phyloP scores from a whole-genome alignment of 2,113 vertebrate species.

The Daubentonia madagascariensis region DNA sequence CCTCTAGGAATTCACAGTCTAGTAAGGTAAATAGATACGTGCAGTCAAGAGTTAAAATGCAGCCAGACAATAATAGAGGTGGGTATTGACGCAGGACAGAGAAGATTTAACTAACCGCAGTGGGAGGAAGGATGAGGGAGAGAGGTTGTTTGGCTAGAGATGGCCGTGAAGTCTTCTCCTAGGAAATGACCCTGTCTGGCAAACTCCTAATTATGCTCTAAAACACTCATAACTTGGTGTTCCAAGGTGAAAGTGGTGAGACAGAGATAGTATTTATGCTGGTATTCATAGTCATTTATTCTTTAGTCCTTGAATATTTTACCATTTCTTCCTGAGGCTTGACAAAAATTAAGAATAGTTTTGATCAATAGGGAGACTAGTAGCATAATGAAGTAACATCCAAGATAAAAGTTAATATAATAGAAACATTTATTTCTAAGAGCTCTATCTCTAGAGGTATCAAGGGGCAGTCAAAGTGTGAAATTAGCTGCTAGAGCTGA shows the following conservation, averaged over 20 bases:
- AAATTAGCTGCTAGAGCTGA: conserved; percentile 5
- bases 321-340: background rate
- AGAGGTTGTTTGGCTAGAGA: background rate
- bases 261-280: background rate
- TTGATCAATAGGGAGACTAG: conserved; percentile 7
- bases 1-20: background rate
- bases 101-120: background rate
- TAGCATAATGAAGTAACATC: conserved; percentile 30
- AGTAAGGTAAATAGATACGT: background rate
- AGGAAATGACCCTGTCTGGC: background rate
- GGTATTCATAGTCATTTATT: background rate
- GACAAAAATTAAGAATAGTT: conserved; percentile 26
- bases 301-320: conserved; percentile 27
- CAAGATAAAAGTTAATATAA: conserved; percentile 36
- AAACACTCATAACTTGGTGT: background rate
- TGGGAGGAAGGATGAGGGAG: no score
- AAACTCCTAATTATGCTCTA: background rate
- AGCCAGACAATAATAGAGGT: background rate
- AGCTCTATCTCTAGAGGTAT: background rate
- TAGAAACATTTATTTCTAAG: conserved; percentile 5
- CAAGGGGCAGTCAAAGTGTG: background rate
- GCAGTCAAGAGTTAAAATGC: background rate
- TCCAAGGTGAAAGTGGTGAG: background rate
- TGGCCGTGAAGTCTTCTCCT: background rate
- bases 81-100: background rate